phyloP scores from a whole-genome alignment of 2,113 vertebrate species.

The Cynoglossus semilaevis region DNA sequence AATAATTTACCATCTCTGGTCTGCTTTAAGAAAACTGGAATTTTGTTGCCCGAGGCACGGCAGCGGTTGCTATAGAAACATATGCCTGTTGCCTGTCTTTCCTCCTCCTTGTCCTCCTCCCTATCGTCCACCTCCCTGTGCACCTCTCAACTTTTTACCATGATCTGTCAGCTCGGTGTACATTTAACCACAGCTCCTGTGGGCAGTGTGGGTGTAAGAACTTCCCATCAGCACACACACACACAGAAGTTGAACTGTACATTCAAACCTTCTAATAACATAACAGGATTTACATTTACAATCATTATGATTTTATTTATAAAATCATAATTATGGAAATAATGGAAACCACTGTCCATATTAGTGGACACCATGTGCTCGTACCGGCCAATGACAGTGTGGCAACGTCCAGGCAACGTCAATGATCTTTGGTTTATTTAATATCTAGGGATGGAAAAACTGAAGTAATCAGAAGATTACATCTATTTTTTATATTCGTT shows the following conservation, averaged over 20 bases:
- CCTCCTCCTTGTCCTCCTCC: slow-evolving; percentile 7
- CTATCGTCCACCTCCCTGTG: background rate
- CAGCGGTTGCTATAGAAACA: slow-evolving; percentile 71
- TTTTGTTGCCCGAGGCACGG: slow-evolving; percentile 68
- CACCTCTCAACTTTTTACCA: slow-evolving; percentile 48
- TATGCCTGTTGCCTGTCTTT: slow-evolving; percentile 47
- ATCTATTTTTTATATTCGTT: too few relatives aligned
- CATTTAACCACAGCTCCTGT: slow-evolving; percentile 32
- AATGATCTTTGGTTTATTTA: too few relatives aligned
- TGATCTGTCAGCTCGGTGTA: slow-evolving; percentile 47
- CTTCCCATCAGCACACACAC: background rate
- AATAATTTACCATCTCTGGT: slow-evolving; percentile 36
- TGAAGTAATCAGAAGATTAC: too few relatives aligned
- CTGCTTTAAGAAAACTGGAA: slow-evolving; percentile 57
- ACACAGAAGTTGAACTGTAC: background rate
- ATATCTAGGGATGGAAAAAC: too few relatives aligned
- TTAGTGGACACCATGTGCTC: too few relatives aligned
- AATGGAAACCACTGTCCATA: too few relatives aligned
- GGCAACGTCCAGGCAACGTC: too few relatives aligned
- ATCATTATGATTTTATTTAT: too few relatives aligned
- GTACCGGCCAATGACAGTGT: too few relatives aligned
- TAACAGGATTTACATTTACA: too few relatives aligned
- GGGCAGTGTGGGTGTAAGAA: background rate
- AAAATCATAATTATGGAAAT: too few relatives aligned
- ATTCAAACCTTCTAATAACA: too few relatives aligned